Evolutionary conservation across 2,888 invertebrate species (phyloP), one percentile per base, ranked within the genome.

Genomic region (Athalia circularis): DNA sequence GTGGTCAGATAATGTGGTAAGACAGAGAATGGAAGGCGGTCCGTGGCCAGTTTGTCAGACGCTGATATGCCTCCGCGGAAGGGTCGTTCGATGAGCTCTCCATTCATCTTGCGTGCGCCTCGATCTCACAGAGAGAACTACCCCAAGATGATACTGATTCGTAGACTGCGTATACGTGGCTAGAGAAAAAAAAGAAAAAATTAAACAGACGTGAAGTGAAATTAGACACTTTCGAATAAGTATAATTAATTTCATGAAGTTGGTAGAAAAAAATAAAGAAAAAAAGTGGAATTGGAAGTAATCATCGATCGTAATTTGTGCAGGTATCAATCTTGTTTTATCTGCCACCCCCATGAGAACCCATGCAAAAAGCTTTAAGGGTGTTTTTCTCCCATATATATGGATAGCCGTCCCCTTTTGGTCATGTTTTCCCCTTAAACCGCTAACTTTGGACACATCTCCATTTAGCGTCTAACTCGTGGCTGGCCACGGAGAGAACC

Each of bases 1-100:
- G 86, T 83, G 85, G 87, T 86, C 86, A 86, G 88, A 88, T 88
- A 88, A 88, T 88, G 87, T 86, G 88, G 86, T 86, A 84, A 84
- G 84, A 83, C 83, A 83, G 86, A 86, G 86, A 85, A 85, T 85
- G 83, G 86, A 81, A 84, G 85, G 85, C 85, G 86, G 87, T 84
- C 86, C 85, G 82, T 82, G 87, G 85, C 86, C 88, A 89, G 87
- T 89, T 88, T 88, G 88, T 89, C 88, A 87, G 87, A 81, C 83
- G 81, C 82, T 84, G 85, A 87, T 29, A 29, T 85, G 85, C 86
- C 84, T 85, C 84, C 85, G 84, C 84, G 85, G 84, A 29, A 29
- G 29, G 85, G 83, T 84, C 29, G 29, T 29, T 29, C 29, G 29
- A 29, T 29, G 78, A 77, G 79, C 76, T 74, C 75, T 74, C 80